Evolutionary conservation across 30 jellyfish, hydroid and myxozoan species (phyloP).

Genomic region (Cassiopea andromeda): DNA sequence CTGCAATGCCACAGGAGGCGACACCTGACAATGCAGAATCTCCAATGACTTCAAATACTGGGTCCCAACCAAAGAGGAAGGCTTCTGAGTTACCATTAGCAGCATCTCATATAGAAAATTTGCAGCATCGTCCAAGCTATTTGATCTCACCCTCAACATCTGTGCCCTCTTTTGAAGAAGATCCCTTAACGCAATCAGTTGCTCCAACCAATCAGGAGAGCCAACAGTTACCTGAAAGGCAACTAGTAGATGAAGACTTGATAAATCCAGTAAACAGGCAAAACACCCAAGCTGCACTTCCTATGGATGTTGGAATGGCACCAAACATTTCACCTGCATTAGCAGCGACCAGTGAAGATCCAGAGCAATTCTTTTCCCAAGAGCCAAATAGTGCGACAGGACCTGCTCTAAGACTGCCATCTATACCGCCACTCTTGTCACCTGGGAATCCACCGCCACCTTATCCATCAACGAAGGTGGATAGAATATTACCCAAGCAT

Average conservation of each 20-base stretch:
- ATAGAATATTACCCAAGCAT: neutral
- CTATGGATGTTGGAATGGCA: neutral
- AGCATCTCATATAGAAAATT: conserved; percentile 9
- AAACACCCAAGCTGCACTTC: conserved; percentile 24
- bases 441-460: conserved; percentile 71
- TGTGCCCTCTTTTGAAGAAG: conserved; percentile 30
- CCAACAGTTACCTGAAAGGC: conserved; percentile 21
- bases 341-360: conserved; percentile 14
- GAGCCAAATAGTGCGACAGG: conserved; percentile 24
- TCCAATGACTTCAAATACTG: conserved; percentile 17
- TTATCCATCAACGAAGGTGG: conserved; percentile 41
- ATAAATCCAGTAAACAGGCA: conserved; percentile 7
- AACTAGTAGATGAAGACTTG: neutral
- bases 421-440: conserved; percentile 18
- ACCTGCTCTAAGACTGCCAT: conserved; percentile 52
- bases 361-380: neutral
- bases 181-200: conserved; percentile 15
- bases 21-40: conserved; percentile 30
- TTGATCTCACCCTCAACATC: conserved; percentile 40
- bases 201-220: conserved; percentile 58
- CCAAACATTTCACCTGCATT: conserved; percentile 14
- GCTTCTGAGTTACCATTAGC: conserved; percentile 21
- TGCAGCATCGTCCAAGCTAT: conserved; percentile 52
- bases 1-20: conserved; percentile 47
- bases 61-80: conserved; percentile 16